Evolutionary conservation across 2,797 vertebrate species (phyloP).

Genomic region (Epinephelus awoara): DNA sequence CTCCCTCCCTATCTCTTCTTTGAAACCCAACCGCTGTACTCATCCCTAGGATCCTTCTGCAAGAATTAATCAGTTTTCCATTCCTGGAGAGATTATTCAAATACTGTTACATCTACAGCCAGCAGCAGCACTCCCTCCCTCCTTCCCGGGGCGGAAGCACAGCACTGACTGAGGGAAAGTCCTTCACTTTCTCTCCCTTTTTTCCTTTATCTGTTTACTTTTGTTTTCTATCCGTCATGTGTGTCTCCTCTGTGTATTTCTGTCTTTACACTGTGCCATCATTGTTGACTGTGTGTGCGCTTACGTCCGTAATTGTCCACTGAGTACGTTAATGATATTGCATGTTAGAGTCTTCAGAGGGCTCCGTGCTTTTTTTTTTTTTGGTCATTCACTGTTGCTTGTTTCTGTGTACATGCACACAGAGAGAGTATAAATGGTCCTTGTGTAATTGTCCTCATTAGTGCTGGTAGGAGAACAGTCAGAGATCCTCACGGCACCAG

Average conservation of each 20-base stretch:
- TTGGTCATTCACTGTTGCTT: constrained; percentile 9
- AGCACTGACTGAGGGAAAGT: constrained; percentile 21
- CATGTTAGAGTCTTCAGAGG: constrained; percentile 19
- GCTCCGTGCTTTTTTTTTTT: not conserved
- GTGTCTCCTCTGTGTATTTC: not conserved
- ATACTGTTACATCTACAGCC: constrained; percentile 77
- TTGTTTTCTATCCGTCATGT: not conserved
- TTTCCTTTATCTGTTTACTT: not conserved
- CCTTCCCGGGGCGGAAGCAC: constrained; percentile 19
- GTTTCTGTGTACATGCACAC: constrained; percentile 30
- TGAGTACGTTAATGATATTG: constrained; percentile 11
- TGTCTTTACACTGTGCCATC: not conserved
- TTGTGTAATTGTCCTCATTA: constrained; percentile 76
- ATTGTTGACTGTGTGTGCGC: not conserved
- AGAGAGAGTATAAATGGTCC: constrained; percentile 41
- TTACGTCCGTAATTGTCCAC: constrained; percentile 16
- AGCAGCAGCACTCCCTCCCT: constrained; percentile 42
- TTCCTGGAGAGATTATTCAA: constrained; percentile 87
- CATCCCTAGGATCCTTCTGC: constrained; percentile 79
- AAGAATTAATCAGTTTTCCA: constrained; percentile 84
- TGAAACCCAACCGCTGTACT: constrained; percentile 69
- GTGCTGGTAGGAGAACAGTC: constrained; percentile 56
- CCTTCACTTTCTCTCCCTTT: not conserved
- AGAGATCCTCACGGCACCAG: constrained; percentile 51
- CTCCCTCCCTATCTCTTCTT: constrained; percentile 42